phyloP scores from a whole-genome alignment of 2,888 invertebrate species.

The Agonum fuliginosum region DNA sequence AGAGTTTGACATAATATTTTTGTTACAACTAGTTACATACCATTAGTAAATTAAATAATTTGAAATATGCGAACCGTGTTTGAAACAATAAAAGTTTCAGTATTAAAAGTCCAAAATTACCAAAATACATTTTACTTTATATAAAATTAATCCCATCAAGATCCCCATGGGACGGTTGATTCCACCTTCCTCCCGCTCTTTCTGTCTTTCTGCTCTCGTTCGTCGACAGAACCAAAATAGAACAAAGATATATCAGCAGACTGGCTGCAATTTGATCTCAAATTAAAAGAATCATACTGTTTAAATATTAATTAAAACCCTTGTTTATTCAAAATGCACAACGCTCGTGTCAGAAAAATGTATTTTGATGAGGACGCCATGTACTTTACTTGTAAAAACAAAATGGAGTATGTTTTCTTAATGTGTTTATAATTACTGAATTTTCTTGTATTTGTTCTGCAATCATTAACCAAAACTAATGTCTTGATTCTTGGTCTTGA shows the following conservation, averaged over 20 bases:
- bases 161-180: constrained; percentile 18
- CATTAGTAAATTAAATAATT: too few species aligned
- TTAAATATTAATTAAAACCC: constrained; percentile 41
- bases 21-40: too few species aligned
- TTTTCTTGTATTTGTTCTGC: constrained; percentile 23
- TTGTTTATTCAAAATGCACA: constrained; percentile 21
- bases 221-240: background rate
- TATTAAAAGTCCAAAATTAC: constrained; percentile 38
- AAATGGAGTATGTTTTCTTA: constrained; percentile 2
- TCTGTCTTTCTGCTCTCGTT: too few species aligned
- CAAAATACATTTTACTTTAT: constrained; percentile 50
- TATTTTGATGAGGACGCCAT: constrained; percentile 11
- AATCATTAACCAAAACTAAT: constrained; percentile 18
- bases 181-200: background rate
- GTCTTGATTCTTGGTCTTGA: constrained; percentile 43
- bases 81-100: background rate
- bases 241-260: constrained; percentile 30
- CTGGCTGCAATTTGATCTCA: constrained; percentile 2
- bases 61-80: too few species aligned
- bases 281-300: constrained; percentile 26
- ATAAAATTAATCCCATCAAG: constrained; percentile 52
- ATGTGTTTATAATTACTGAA: constrained; percentile 39
- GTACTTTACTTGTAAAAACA: background rate
- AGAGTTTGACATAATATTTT: too few species aligned
- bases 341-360: constrained; percentile 25